Evolutionary conservation across 1,140 invertebrate species (phyloP).

Genomic region (Teleopsis dalmanni): DNA sequence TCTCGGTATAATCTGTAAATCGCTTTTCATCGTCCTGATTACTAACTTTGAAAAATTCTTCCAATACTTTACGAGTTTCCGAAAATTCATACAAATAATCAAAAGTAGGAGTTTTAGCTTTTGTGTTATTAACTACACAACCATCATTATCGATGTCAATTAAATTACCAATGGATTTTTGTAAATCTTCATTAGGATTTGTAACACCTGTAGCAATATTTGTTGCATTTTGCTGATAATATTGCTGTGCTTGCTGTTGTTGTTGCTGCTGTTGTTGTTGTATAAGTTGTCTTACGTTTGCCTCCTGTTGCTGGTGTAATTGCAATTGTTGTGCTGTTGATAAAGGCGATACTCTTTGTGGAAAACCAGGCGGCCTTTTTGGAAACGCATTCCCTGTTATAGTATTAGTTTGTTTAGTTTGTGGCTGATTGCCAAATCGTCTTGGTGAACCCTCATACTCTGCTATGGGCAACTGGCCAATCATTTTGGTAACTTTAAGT

Average conservation of each 20-base stretch:
- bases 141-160: slow-evolving; percentile 13
- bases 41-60: slow-evolving; percentile 86
- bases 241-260: background rate
- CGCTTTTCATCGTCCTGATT: slow-evolving; percentile 53
- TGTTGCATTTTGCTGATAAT: no score
- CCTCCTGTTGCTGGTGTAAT: slow-evolving; percentile 11
- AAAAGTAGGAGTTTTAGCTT: slow-evolving; percentile 55
- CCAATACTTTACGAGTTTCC: slow-evolving; percentile 80
- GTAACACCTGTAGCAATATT: background rate
- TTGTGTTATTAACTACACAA: slow-evolving; percentile 21
- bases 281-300: slow-evolving; percentile 11
- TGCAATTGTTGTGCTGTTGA: slow-evolving; percentile 8
- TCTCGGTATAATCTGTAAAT: slow-evolving; percentile 35
- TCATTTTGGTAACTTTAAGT: slow-evolving; percentile 65
- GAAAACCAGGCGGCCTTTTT: slow-evolving; percentile 61
- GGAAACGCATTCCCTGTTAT: slow-evolving; percentile 24
- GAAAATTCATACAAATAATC: slow-evolving; percentile 86
- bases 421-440: slow-evolving; percentile 59
- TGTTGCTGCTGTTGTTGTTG: slow-evolving; percentile 18
- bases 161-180: slow-evolving; percentile 12
- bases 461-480: slow-evolving; percentile 57
- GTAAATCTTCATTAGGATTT: slow-evolving; percentile 6
- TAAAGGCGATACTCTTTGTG: slow-evolving; percentile 47
- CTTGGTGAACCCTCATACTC: slow-evolving; percentile 87
- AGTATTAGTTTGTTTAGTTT: background rate